A percentile compares a stretch with the other conserved stretches of the same genome.
Conservation (phyloP, 37 sponge, comb jelly and placozoan species). For the Geodia barretti region DNA sequence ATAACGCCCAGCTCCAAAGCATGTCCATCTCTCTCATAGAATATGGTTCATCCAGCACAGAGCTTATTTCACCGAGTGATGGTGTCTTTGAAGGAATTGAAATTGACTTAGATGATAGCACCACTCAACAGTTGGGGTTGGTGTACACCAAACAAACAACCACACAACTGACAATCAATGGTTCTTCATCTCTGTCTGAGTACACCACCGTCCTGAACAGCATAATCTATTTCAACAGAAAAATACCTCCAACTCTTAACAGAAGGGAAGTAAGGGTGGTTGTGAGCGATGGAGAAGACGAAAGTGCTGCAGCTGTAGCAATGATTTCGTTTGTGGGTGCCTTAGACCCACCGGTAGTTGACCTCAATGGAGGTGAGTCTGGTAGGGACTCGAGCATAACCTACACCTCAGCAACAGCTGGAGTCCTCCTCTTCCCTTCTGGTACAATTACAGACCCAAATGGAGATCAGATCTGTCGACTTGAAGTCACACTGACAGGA, state of each 20-base stretch:
- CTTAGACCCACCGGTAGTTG: conserved; percentile 32
- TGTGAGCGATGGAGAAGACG: conserved; percentile 7
- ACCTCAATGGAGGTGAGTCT: conserved; percentile 39
- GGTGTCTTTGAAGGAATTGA: conserved; percentile 1
- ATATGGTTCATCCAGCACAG: conserved; percentile 14
- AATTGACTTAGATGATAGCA: not conserved
- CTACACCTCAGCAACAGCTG: conserved; percentile 32
- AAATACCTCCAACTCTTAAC: conserved; percentile 32
- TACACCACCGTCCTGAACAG: conserved; percentile 40
- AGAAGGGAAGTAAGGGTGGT: conserved; percentile 21
- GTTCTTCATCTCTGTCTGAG: conserved; percentile 23
- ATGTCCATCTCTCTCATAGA: conserved; percentile 39
- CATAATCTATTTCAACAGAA: conserved; percentile 31
- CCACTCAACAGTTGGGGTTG: not conserved
- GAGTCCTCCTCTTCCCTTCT: conserved; percentile 30
- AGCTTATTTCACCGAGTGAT: conserved; percentile 29
- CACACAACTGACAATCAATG: conserved; percentile 24
- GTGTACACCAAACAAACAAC: not conserved
- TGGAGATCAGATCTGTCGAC: conserved; percentile 32
- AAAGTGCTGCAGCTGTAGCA: conserved; percentile 16
- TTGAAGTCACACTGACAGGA: conserved; percentile 15
- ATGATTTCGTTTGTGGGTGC: conserved; percentile 23
- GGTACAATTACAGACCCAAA: conserved; percentile 41
- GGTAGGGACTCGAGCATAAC: not conserved
- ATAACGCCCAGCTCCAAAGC: conserved; percentile 13